Evolutionary conservation across 2,888 invertebrate genomes (phyloP).

Genomic region (Aquatica leii): DNA sequence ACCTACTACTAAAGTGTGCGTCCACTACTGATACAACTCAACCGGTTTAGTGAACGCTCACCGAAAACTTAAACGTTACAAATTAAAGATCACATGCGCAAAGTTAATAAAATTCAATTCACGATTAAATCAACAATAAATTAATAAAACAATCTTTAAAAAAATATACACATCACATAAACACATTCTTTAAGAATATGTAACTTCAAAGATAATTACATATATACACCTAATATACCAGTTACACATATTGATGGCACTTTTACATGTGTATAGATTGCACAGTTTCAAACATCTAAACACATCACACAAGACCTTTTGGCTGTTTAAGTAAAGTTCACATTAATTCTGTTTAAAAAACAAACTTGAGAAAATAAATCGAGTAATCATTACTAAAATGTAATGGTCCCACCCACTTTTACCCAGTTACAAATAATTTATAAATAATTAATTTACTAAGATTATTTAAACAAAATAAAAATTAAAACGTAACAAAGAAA

Average conservation of each 20-base stretch:
- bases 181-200: constrained; percentile 43
- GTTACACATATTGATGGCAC: constrained; percentile 56
- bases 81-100: not conserved
- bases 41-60: too few species aligned
- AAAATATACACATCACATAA: constrained; percentile 27
- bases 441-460: constrained; percentile 25
- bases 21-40: too few species aligned
- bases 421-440: constrained; percentile 22
- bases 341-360: constrained; percentile 5
- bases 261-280: constrained; percentile 53
- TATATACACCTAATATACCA: constrained; percentile 56
- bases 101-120: not conserved
- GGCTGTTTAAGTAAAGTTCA: constrained; percentile 14
- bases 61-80: not conserved
- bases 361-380: constrained; percentile 8
- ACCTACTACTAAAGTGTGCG: not conserved
- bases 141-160: constrained; percentile 33
- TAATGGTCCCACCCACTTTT: constrained; percentile 36
- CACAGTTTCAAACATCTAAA: constrained; percentile 45
- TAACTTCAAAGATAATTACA: constrained; percentile 45
- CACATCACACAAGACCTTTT: constrained; percentile 27
- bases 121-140: constrained; percentile 26
- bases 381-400: constrained; percentile 35
- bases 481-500: constrained; percentile 21
- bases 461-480: constrained; percentile 17